A percentile compares a stretch with the other conserved stretches of the same genome.
phyloP scores from a whole-genome alignment of 2,888 invertebrate genomes.

The Chymomyza procnemis region DNA sequence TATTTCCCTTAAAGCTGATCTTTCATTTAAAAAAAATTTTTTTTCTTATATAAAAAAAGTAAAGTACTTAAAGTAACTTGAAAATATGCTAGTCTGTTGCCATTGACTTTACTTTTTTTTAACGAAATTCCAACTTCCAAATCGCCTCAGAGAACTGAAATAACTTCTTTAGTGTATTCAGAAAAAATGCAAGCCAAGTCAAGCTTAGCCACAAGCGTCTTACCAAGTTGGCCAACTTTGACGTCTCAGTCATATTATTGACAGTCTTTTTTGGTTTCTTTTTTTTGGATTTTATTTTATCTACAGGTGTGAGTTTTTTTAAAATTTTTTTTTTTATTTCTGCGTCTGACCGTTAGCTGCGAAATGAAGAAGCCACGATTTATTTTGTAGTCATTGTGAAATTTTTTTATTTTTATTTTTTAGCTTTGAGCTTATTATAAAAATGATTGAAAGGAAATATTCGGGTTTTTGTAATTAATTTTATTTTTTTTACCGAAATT shows the following conservation, averaged over 20 bases:
- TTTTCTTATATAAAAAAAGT: too few relatives aligned
- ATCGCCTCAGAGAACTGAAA: background rate
- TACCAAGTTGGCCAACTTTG: background rate
- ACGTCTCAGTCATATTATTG: background rate
- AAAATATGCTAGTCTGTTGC: too few relatives aligned
- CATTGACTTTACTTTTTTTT: too few relatives aligned
- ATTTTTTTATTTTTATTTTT: background rate
- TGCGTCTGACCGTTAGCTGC: background rate
- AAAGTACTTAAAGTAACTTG: too few relatives aligned
- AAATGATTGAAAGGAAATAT: background rate
- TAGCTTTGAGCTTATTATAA: background rate
- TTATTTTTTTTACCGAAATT: background rate
- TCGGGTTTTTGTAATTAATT: background rate
- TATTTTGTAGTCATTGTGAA: background rate
- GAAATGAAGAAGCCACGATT: slow-evolving; percentile 2
- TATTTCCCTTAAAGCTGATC: too few relatives aligned
- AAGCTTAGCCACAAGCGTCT: background rate
- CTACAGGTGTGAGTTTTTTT: background rate
- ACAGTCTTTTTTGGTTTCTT: slow-evolving; percentile 1
- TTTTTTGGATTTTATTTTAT: background rate
- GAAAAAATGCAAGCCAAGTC: slow-evolving; percentile 11
- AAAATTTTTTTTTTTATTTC: background rate
- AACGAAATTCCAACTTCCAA: too few relatives aligned
- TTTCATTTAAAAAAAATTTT: too few relatives aligned
- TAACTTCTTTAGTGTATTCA: background rate